phyloP scores from a whole-genome alignment of 1,140 invertebrate species.

The Antheraea pernyi region DNA sequence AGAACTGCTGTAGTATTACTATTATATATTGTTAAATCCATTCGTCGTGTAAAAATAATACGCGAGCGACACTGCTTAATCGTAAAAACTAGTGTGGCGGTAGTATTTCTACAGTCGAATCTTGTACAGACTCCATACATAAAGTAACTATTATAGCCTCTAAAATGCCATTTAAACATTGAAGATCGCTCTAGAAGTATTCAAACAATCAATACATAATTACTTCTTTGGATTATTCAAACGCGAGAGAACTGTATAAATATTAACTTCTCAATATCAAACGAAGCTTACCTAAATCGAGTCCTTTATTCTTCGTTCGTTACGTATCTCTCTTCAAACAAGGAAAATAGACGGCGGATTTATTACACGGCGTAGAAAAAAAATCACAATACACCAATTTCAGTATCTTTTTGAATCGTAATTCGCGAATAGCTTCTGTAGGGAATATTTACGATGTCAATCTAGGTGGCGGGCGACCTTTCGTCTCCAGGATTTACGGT shows the following conservation, averaged over 20 bases:
- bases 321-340: constrained; percentile 3
- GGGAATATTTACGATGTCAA: constrained; percentile 62
- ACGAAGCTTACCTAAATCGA: constrained; percentile 2
- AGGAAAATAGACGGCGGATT: constrained; percentile 2
- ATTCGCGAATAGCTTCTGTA: constrained; percentile 12
- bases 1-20: too few relatives aligned
- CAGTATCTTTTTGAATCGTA: constrained; percentile 15
- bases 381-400: constrained; percentile 16
- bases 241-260: background rate
- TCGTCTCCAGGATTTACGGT: constrained; percentile 57
- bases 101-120: too few relatives aligned
- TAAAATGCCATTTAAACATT: too few relatives aligned
- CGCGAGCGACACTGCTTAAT: too few relatives aligned
- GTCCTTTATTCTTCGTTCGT: constrained; percentile 4
- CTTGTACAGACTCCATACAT: too few relatives aligned
- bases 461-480: constrained; percentile 43
- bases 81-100: too few relatives aligned
- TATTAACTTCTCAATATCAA: constrained; percentile 5
- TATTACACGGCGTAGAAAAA: constrained; percentile 5
- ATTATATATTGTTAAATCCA: too few relatives aligned
- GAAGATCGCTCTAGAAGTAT: too few relatives aligned
- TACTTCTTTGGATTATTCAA: background rate
- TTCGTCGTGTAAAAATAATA: too few relatives aligned
- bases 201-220: too few relatives aligned
- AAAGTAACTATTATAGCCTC: too few relatives aligned